phyloP scores from a whole-genome alignment of 2,113 vertebrate species.

The Anhinga anhinga region DNA sequence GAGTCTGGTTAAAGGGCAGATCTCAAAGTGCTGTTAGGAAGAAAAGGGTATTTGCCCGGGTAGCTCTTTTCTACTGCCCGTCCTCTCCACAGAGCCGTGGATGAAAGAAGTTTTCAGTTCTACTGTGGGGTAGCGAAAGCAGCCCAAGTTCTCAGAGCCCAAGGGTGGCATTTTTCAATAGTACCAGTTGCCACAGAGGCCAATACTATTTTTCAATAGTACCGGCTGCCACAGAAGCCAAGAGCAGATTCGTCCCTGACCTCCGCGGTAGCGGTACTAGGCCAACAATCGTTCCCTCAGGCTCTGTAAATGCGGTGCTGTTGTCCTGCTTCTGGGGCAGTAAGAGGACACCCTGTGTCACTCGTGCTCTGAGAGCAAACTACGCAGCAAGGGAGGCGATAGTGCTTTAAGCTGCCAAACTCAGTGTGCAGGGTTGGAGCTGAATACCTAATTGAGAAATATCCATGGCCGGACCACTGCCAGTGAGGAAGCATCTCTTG shows the following conservation, averaged over 20 bases:
- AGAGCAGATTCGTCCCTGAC: neutral
- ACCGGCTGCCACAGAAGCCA: neutral
- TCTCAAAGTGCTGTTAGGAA: neutral
- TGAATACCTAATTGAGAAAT: neutral
- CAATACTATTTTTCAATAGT: neutral
- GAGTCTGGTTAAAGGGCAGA: neutral
- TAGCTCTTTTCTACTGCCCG: neutral
- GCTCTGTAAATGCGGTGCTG: neutral
- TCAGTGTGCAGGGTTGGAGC: neutral
- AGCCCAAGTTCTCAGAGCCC: neutral
- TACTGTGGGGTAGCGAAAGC: neutral
- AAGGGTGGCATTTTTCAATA: neutral
- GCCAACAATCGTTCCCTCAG: neutral
- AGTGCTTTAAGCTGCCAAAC: neutral
- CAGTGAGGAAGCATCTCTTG: neutral
- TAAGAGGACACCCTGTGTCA: neutral
- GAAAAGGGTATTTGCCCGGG: neutral
- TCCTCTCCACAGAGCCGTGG: neutral
- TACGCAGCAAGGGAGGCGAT: neutral
- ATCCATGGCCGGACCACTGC: neutral
- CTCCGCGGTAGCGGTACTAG: neutral
- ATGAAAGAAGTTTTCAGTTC: neutral
- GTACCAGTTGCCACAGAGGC: neutral
- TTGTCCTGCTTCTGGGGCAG: neutral
- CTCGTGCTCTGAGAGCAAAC: neutral